Percentiles rank a stretch among this genome's conserved stretches.
Conservation (phyloP, 2,888 invertebrate genomes). For the Melanchra persicariae region DNA sequence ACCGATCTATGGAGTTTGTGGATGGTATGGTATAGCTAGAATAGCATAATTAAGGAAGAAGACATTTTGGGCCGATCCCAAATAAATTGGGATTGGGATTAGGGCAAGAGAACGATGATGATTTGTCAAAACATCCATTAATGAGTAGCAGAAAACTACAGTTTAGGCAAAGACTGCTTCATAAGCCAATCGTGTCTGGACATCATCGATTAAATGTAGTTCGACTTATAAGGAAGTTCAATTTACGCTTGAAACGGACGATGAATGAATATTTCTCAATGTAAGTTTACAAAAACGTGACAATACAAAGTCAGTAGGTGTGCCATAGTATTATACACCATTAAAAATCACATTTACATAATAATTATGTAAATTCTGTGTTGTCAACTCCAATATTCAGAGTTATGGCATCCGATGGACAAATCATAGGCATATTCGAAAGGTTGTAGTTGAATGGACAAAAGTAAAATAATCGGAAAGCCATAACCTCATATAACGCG, state of each 20-base stretch:
- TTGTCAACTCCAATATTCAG: slow-evolving; percentile 28
- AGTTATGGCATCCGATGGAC: slow-evolving; percentile 15
- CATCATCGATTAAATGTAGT: neutral
- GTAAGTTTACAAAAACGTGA: slow-evolving; percentile 11
- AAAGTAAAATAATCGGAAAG: slow-evolving; percentile 9
- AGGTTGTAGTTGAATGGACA: slow-evolving; percentile 40
- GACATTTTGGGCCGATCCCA: too few species aligned
- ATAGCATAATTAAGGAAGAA: too few species aligned
- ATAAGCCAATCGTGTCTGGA: too few species aligned
- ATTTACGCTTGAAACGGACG: slow-evolving; percentile 3
- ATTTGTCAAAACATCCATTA: neutral
- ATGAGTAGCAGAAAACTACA: neutral
- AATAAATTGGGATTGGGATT: too few species aligned
- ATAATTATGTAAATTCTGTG: slow-evolving; percentile 48
- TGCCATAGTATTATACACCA: slow-evolving; percentile 19
- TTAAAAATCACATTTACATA: slow-evolving; percentile 31
- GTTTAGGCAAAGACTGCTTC: neutral
- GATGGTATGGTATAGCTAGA: too few species aligned
- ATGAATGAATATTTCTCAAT: slow-evolving; percentile 37
- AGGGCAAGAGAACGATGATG: neutral
- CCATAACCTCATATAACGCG: slow-evolving; percentile 13
- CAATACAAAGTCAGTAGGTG: slow-evolving; percentile 28
- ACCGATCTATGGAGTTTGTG: too few species aligned
- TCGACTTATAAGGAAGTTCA: neutral
- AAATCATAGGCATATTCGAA: slow-evolving; percentile 1